Evolutionary conservation across 2,888 invertebrate genomes (phyloP).

Genomic region (Thymelicus acteon): DNA sequence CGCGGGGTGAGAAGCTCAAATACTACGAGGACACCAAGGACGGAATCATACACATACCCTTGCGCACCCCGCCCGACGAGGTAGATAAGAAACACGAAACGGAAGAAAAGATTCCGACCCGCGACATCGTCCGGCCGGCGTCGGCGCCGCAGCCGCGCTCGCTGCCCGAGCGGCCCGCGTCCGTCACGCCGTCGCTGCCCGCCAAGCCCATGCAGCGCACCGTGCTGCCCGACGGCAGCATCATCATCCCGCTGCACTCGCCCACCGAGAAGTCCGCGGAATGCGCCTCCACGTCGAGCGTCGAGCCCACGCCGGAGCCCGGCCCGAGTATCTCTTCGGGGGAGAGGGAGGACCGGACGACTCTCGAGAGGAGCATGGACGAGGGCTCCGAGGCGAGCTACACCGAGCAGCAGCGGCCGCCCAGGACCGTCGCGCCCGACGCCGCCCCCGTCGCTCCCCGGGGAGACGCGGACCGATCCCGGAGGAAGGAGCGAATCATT

Average conservation of each 20-base stretch:
- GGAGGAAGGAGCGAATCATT: constrained; percentile 78
- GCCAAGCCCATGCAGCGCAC: constrained; percentile 69
- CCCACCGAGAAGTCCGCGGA: constrained; percentile 67
- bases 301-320: constrained; percentile 24
- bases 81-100: constrained; percentile 61
- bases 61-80: constrained; percentile 90
- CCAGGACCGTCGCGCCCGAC: not conserved
- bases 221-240: constrained; percentile 84
- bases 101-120: constrained; percentile 44
- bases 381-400: constrained; percentile 36
- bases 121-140: constrained; percentile 49
- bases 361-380: constrained; percentile 32
- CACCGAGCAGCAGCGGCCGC: constrained; percentile 11
- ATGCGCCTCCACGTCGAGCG: constrained; percentile 39
- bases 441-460: not conserved
- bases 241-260: constrained; percentile 82
- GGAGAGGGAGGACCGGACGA: constrained; percentile 33
- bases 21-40: constrained; percentile 87
- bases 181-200: constrained; percentile 54
- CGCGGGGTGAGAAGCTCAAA: constrained; percentile 68
- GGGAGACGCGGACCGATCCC: constrained; percentile 44
- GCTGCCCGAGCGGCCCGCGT: constrained; percentile 48
- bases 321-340: constrained; percentile 22
- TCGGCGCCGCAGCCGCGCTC: constrained; percentile 55
- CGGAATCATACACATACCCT: constrained; percentile 88